phyloP scores from a whole-genome alignment of 2,888 invertebrate species.

The Agriopis marginaria region DNA sequence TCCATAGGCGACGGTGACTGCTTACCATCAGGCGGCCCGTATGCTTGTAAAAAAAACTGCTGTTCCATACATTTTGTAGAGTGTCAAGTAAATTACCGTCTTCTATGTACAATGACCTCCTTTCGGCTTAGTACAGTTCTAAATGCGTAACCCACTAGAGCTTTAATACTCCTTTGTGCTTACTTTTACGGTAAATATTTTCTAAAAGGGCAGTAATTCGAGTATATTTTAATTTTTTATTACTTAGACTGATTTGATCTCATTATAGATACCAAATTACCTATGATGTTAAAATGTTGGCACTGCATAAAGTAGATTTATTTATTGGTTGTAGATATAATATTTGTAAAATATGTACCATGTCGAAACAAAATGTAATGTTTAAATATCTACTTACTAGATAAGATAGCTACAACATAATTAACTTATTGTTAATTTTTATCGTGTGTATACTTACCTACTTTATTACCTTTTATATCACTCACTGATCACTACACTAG shows the following conservation, averaged over 20 bases:
- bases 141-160: no score
- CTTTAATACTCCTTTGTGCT: no score
- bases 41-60: no score
- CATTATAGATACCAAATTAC: background rate
- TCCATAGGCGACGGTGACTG: no score
- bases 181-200: no score
- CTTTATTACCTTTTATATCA: conserved; percentile 37
- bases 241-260: conserved; percentile 6
- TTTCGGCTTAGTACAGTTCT: no score
- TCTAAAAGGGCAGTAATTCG: no score
- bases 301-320: background rate
- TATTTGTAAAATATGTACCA: background rate
- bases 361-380: background rate
- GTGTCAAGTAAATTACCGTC: no score
- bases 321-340: background rate
- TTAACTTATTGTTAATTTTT: conserved; percentile 15
- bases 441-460: conserved; percentile 24
- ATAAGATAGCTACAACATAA: background rate
- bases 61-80: no score
- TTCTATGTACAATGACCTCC: no score
- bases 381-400: background rate
- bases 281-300: background rate
- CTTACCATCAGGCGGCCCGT: no score
- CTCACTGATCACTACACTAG: conserved; percentile 48
- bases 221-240: no score